These are phyloP conservation scores for Anseranas semipalmata DNA, from an alignment of 2,113 vertebrate genomes.

Conservation along the genomic window DNA sequence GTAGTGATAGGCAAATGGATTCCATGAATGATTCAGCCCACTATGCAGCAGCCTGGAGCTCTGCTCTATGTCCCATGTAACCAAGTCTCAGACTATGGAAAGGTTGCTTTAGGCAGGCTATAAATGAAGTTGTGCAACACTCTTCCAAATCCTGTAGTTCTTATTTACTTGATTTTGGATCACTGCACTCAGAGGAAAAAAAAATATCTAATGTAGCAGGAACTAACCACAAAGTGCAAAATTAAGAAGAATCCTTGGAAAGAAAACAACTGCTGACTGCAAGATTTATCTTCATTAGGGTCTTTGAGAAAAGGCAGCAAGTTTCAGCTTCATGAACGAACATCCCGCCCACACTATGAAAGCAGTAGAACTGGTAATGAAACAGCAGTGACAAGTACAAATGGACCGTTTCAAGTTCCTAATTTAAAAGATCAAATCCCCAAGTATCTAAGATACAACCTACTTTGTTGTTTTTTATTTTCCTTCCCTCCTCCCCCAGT, in stretches of 20 bases:
- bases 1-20: neutral
- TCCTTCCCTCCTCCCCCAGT: neutral
- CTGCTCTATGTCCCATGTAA: neutral
- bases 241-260: slow-evolving; percentile 8
- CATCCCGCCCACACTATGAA: neutral
- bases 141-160: neutral
- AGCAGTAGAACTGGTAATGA: neutral
- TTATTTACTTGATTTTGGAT: neutral
- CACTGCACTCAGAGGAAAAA: neutral
- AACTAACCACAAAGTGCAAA: slow-evolving; percentile 28
- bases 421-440: slow-evolving; percentile 3
- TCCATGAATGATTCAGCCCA: neutral
- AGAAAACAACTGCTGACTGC: slow-evolving; percentile 34
- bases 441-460: neutral
- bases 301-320: neutral
- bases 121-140: neutral
- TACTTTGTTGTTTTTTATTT: neutral
- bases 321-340: neutral
- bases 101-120: neutral
- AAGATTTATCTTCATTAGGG: slow-evolving; percentile 24
- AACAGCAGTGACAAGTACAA: slow-evolving; percentile 11
- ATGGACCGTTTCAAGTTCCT: neutral
- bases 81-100: neutral
- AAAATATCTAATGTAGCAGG: neutral
- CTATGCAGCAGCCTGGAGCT: neutral